These are phyloP conservation scores for Pygoscelis adeliae DNA, from an alignment of 2,113 vertebrate genomes.

Conservation along the genomic window DNA sequence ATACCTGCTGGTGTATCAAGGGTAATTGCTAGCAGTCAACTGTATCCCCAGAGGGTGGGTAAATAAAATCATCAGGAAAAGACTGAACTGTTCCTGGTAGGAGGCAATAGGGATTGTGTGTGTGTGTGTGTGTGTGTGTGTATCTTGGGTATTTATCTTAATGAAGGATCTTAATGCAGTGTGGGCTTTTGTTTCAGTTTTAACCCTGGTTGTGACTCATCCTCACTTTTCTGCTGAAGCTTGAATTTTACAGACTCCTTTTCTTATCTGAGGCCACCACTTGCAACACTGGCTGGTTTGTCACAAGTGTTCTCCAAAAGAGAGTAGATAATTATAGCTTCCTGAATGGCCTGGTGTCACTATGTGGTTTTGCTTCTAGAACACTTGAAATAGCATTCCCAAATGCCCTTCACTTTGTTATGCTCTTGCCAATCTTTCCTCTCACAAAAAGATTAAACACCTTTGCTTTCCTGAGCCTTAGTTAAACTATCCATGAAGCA, in stretches of 20 bases:
- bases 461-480: not conserved
- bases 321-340: slow-evolving; percentile 37
- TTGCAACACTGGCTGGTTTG: slow-evolving; percentile 24
- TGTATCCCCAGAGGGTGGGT: slow-evolving; percentile 41
- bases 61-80: slow-evolving; percentile 54
- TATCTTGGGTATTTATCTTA: slow-evolving; percentile 38
- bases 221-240: slow-evolving; percentile 22
- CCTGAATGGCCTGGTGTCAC: slow-evolving; percentile 9
- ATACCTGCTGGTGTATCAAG: slow-evolving; percentile 67
- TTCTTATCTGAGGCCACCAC: slow-evolving; percentile 35
- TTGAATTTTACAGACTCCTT: slow-evolving; percentile 23
- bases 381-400: slow-evolving; percentile 37
- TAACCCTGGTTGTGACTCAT: slow-evolving; percentile 30
- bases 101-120: not conserved
- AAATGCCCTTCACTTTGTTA: slow-evolving; percentile 18
- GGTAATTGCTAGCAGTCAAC: slow-evolving; percentile 60
- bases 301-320: slow-evolving; percentile 29
- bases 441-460: not conserved
- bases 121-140: not conserved
- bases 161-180: slow-evolving; percentile 19
- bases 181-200: slow-evolving; percentile 47
- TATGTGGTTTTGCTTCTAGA: slow-evolving; percentile 30
- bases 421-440: not conserved
- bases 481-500: not conserved
- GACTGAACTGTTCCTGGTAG: slow-evolving; percentile 8